These are phyloP conservation scores for Gisinianus flammeolus DNA, from an alignment of 2,888 invertebrate species.

Conservation along the genomic window DNA sequence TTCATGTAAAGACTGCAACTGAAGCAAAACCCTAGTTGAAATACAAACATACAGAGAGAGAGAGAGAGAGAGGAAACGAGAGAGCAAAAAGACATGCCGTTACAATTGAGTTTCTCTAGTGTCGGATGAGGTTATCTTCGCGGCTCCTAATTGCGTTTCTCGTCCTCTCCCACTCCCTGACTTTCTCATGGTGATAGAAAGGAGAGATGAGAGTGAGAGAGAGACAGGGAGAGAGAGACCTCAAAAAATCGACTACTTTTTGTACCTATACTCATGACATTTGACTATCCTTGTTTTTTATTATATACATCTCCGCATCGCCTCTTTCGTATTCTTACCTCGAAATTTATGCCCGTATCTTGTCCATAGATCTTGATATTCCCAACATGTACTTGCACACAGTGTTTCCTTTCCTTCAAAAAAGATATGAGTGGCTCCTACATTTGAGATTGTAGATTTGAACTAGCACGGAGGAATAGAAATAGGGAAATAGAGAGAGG, in stretches of 20 bases:
- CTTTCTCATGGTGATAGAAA: too few species aligned
- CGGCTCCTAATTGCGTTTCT: constrained; percentile 29
- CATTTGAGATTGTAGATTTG: too few species aligned
- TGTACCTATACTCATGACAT: too few species aligned
- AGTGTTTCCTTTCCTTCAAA: neutral
- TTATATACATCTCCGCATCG: neutral
- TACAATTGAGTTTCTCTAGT: constrained; percentile 4
- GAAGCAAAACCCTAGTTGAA: neutral
- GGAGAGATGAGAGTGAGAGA: too few species aligned
- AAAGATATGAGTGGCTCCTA: too few species aligned
- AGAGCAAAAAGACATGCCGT: neutral
- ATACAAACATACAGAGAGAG: neutral
- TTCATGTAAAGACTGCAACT: constrained; percentile 10
- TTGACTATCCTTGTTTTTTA: too few species aligned
- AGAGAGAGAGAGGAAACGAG: neutral
- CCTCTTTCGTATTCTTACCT: neutral
- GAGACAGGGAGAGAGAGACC: too few species aligned
- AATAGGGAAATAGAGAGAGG: neutral
- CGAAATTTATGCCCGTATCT: neutral
- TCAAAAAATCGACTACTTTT: too few species aligned
- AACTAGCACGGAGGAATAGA: neutral
- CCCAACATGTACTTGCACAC: neutral
- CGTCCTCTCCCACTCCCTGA: neutral
- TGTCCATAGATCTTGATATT: too few species aligned
- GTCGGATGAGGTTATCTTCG: constrained; percentile 33